Evolutionary conservation across 1,140 invertebrate genomes (phyloP).

Genomic region (Drosophila paulistorum): DNA sequence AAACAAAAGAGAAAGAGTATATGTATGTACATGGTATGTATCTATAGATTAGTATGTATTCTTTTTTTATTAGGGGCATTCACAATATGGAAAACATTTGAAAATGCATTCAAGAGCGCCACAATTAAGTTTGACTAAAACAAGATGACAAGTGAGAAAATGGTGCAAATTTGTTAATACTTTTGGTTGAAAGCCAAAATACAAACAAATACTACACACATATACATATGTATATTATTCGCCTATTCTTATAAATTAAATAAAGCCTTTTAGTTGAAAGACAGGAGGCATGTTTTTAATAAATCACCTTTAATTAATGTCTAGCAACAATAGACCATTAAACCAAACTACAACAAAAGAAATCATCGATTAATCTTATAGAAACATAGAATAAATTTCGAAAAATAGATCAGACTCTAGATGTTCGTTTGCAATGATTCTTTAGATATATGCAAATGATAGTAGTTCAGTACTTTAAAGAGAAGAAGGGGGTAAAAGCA

Average conservation of each 20-base stretch:
- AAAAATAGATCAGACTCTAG: too few species aligned
- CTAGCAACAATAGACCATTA: not conserved
- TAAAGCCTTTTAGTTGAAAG: slow-evolving; percentile 48
- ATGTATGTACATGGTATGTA: not conserved
- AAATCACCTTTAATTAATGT: slow-evolving; percentile 60
- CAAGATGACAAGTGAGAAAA: slow-evolving; percentile 56
- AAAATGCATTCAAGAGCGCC: slow-evolving; percentile 20
- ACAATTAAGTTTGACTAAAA: slow-evolving; percentile 19
- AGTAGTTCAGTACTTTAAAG: too few species aligned
- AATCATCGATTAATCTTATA: not conserved
- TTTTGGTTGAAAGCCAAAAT: slow-evolving; percentile 64
- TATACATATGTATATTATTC: not conserved
- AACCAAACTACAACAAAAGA: slow-evolving; percentile 25
- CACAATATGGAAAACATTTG: slow-evolving; percentile 3
- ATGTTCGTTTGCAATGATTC: too few species aligned
- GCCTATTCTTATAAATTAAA: slow-evolving; percentile 65
- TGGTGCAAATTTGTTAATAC: slow-evolving; percentile 49
- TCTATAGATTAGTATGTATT: not conserved
- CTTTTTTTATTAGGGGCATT: slow-evolving; percentile 23
- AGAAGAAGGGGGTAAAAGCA: too few species aligned
- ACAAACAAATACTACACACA: not conserved
- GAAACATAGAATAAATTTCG: too few species aligned
- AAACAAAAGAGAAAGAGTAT: slow-evolving; percentile 8
- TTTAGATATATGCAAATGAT: too few species aligned
- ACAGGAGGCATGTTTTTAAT: slow-evolving; percentile 49